A percentile compares a stretch with the other conserved stretches of the same genome.
These are phyloP conservation scores for Hydrophis major DNA, from an alignment of 2,797 vertebrate species.

Conservation along the genomic window DNA sequence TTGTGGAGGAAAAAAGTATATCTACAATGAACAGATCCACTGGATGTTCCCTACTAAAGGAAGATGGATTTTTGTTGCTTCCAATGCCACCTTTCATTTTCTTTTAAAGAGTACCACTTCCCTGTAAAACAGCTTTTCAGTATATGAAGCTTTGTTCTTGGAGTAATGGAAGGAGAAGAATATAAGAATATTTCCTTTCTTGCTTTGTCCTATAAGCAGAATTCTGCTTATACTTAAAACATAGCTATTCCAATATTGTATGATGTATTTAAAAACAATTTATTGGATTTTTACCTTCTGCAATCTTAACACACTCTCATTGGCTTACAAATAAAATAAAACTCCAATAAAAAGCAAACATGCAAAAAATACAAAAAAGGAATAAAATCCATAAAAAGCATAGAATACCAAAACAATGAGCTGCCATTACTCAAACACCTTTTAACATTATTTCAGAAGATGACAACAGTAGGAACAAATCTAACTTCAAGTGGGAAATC, in stretches of 20 bases:
- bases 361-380: background rate
- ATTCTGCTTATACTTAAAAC: background rate
- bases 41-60: background rate
- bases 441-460: background rate
- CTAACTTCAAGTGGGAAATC: slow-evolving; percentile 17
- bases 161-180: background rate
- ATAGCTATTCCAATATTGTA: background rate
- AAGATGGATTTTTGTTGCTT: background rate
- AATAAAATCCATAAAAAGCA: background rate
- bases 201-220: background rate
- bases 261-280: background rate
- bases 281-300: background rate
- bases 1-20: background rate
- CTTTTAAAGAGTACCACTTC: background rate
- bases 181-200: background rate
- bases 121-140: background rate
- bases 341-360: background rate
- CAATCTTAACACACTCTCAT: background rate
- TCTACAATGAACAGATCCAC: background rate
- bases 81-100: background rate
- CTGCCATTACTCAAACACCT: background rate
- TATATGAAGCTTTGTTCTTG: background rate
- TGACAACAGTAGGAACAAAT: background rate
- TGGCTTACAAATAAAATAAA: background rate
- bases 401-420: background rate